A percentile compares a stretch with the other conserved stretches of the same genome.
These are phyloP conservation scores for Pogonocichla stellata DNA, from an alignment of 2,113 vertebrate genomes.

Conservation along the genomic window DNA sequence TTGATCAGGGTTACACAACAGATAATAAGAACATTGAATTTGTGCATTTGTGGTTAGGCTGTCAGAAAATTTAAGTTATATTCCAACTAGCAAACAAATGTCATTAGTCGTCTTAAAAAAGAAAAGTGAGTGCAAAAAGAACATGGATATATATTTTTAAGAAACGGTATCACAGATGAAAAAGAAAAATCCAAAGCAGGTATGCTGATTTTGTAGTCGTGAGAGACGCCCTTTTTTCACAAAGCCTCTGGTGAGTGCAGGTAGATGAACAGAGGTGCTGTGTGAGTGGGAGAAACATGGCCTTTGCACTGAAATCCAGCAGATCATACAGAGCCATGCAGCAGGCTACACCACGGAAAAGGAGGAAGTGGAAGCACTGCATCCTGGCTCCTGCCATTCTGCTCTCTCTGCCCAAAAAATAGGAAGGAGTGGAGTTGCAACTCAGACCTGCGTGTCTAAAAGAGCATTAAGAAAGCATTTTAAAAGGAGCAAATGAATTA, in stretches of 20 bases:
- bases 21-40: neutral
- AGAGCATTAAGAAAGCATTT: neutral
- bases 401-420: neutral
- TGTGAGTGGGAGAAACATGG: neutral
- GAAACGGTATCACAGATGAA: neutral
- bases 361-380: neutral
- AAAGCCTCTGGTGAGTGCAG: neutral
- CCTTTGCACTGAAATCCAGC: neutral
- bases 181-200: neutral
- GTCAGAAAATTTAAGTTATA: neutral
- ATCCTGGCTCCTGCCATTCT: neutral
- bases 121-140: neutral
- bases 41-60: neutral
- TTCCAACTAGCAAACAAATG: neutral
- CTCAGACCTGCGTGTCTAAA: neutral
- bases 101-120: neutral
- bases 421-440: neutral
- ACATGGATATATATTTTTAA: neutral
- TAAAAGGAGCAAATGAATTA: neutral
- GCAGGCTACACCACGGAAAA: neutral
- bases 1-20: neutral
- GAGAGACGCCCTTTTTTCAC: neutral
- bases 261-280: neutral
- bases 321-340: neutral
- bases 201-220: neutral